Conservation (phyloP, 2,888 invertebrate genomes). For the Adelphocoris suturalis region DNA sequence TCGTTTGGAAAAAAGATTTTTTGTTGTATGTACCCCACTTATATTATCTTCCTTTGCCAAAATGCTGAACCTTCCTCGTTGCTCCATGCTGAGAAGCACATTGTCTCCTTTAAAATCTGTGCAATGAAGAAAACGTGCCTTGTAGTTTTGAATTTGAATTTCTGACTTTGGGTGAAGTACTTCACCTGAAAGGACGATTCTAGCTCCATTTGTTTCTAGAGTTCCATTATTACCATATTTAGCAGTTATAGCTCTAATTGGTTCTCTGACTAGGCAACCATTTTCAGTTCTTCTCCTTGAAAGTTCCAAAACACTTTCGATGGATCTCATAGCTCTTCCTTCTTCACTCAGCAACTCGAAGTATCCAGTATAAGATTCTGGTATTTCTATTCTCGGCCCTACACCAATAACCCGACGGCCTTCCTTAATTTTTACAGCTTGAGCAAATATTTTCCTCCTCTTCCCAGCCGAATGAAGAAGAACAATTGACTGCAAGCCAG, state of each 20-base stretch:
- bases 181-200: conserved; percentile 90
- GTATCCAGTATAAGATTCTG: conserved; percentile 93
- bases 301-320: conserved; percentile 92
- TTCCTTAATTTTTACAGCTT: conserved; percentile 94
- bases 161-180: conserved; percentile 89
- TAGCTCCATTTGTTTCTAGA: conserved; percentile 84
- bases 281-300: conserved; percentile 85
- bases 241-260: conserved; percentile 84
- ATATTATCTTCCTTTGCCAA: conserved; percentile 96
- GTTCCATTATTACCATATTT: conserved; percentile 82
- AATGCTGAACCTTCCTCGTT: conserved; percentile 94
- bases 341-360: conserved; percentile 97
- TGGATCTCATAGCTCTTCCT: conserved; percentile 92
- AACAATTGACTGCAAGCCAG: conserved; percentile 91
- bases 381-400: conserved; percentile 91
- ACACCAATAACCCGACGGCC: conserved; percentile 90
- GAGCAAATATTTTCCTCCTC: conserved; percentile 90
- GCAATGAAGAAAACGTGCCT: conserved; percentile 91
- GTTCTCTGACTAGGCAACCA: conserved; percentile 89
- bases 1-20: conserved; percentile 91
- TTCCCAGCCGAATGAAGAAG: conserved; percentile 91
- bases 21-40: conserved; percentile 95
- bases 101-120: conserved; percentile 91
- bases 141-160: conserved; percentile 82
- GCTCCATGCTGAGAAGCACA: conserved; percentile 90